A percentile compares a stretch with the other conserved stretches of the same genome.
Conservation (phyloP, 1,140 invertebrate genomes). For the Fopius arisanus region DNA sequence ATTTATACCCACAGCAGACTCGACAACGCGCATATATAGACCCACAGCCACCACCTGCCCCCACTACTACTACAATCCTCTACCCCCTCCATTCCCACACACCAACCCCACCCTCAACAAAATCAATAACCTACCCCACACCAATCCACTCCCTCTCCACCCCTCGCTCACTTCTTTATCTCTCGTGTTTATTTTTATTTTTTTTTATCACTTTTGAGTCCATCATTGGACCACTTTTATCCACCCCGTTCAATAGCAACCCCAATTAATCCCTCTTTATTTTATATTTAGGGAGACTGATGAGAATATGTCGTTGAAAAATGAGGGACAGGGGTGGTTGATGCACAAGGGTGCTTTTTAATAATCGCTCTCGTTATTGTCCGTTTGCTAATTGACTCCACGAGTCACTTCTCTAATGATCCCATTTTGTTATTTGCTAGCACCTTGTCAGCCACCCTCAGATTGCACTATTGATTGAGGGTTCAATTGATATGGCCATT, state of each 20-base stretch:
- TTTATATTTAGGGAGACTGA: not conserved
- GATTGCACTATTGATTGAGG: not conserved
- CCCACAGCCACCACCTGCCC: slow-evolving; percentile 40
- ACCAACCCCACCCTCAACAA: slow-evolving; percentile 34
- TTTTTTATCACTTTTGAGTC: not conserved
- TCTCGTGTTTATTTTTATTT: slow-evolving; percentile 25
- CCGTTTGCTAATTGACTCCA: not conserved
- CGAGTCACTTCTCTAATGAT: not conserved
- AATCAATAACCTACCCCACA: slow-evolving; percentile 60
- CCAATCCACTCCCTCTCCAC: slow-evolving; percentile 40
- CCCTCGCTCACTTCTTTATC: slow-evolving; percentile 22
- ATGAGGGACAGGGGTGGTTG: too few relatives aligned
- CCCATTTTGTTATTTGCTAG: not conserved
- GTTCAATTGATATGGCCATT: not conserved
- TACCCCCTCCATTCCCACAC: slow-evolving; percentile 30
- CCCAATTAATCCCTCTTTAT: not conserved
- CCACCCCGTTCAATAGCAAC: not conserved
- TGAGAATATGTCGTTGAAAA: not conserved
- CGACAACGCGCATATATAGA: slow-evolving; percentile 40
- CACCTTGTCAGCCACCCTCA: not conserved
- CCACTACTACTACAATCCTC: not conserved
- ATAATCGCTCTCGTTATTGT: not conserved
- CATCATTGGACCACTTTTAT: not conserved
- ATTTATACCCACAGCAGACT: slow-evolving; percentile 56
- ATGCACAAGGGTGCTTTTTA: too few relatives aligned